Conservation (phyloP, 2,113 vertebrate genomes). For the Bettongia penicillata region DNA sequence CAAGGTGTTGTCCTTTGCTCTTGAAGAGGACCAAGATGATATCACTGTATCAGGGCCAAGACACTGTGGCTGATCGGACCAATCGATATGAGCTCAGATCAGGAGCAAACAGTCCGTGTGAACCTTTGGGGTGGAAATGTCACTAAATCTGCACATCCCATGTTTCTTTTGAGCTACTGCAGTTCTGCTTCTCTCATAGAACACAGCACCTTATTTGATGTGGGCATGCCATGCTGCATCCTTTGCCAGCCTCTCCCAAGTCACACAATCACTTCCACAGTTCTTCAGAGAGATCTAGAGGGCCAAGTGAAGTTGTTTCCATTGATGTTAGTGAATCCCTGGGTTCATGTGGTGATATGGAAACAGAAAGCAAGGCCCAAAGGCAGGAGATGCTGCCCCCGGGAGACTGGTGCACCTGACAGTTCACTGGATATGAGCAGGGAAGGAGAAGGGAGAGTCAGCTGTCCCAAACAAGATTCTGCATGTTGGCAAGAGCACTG, state of each 20-base stretch:
- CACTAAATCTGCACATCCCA: neutral
- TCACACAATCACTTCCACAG: too few species aligned
- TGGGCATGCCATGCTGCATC: neutral
- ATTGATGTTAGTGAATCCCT: neutral
- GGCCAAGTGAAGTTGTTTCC: too few species aligned
- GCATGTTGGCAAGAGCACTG: neutral
- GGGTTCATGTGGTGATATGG: neutral
- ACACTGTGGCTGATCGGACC: neutral
- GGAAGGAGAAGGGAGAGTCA: neutral
- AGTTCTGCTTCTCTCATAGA: neutral
- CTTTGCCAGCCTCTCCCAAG: neutral
- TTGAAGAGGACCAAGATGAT: neutral
- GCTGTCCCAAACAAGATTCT: neutral
- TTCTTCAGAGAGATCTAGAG: neutral
- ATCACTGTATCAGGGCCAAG: neutral
- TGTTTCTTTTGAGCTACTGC: neutral
- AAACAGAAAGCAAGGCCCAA: neutral
- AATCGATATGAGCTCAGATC: neutral
- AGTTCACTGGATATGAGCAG: neutral
- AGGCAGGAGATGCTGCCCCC: neutral
- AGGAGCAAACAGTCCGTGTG: neutral
- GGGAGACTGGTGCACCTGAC: neutral
- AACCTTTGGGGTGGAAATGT: neutral
- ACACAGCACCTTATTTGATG: neutral
- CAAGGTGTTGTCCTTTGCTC: neutral